Evolutionary conservation across 2,797 vertebrate species (phyloP).

Genomic region (Tauraco hartlaubi): DNA sequence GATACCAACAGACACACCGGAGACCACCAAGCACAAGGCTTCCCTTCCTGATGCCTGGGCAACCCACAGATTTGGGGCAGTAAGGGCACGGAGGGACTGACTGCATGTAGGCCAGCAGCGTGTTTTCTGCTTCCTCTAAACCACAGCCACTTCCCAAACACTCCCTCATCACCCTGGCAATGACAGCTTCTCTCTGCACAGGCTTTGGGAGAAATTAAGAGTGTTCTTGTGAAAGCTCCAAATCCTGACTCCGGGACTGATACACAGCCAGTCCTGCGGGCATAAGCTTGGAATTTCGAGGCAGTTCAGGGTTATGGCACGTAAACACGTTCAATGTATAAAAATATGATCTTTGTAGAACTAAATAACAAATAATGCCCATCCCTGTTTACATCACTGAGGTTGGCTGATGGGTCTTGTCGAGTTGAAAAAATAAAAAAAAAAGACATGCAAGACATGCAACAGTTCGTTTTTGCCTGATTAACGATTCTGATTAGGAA

Average conservation of each 20-base stretch:
- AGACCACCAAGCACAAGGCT: background rate
- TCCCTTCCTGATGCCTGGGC: background rate
- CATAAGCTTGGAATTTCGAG: background rate
- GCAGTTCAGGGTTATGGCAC: background rate
- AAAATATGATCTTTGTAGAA: background rate
- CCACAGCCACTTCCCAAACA: background rate
- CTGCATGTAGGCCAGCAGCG: fast-evolving
- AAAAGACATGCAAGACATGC: background rate
- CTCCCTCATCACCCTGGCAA: background rate
- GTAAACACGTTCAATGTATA: background rate
- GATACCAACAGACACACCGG: background rate
- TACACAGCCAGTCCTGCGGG: background rate
- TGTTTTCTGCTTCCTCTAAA: background rate
- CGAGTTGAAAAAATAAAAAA: background rate
- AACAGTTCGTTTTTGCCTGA: conserved; percentile 4
- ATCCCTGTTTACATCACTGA: background rate
- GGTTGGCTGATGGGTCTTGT: background rate
- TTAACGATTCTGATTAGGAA: conserved; percentile 8
- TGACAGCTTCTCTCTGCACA: background rate
- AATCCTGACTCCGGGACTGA: background rate
- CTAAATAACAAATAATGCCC: background rate
- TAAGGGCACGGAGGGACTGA: fast-evolving
- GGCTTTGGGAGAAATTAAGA: background rate
- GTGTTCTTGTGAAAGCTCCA: background rate
- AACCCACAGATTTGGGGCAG: background rate